A percentile compares a stretch with the other conserved stretches of the same genome.
Evolutionary conservation across 2,888 invertebrate species (phyloP).

Genomic region (Panzeria rudis): DNA sequence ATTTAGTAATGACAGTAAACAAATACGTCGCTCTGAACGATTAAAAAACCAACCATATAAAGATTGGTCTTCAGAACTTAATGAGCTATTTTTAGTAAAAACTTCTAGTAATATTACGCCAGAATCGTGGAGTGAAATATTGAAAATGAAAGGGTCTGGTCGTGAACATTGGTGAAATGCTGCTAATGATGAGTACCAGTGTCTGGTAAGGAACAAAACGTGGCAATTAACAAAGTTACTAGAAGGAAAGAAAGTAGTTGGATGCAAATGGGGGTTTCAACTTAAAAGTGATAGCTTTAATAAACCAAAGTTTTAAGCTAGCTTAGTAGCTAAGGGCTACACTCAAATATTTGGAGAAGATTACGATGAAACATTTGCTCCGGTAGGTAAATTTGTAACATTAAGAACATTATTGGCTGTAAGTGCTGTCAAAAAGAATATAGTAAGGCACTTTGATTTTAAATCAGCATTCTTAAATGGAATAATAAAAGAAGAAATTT

Average conservation of each 20-base stretch:
- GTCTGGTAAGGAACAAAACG: neutral
- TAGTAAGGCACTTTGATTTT: too few relatives aligned
- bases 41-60: too few relatives aligned
- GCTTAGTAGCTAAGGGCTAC: slow-evolving; percentile 34
- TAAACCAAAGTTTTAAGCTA: slow-evolving; percentile 10
- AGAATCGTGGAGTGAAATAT: neutral
- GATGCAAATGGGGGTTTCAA: too few relatives aligned
- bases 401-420: slow-evolving; percentile 11
- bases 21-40: too few relatives aligned
- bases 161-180: slow-evolving; percentile 10
- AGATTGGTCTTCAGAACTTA: too few relatives aligned
- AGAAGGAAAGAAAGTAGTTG: slow-evolving; percentile 5
- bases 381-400: too few relatives aligned
- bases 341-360: slow-evolving; percentile 44
- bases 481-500: slow-evolving; percentile 33
- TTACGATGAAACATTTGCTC: too few relatives aligned
- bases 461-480: slow-evolving; percentile 45
- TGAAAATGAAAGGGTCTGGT: neutral
- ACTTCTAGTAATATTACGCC: too few relatives aligned
- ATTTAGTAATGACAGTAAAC: too few relatives aligned
- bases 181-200: slow-evolving; percentile 2
- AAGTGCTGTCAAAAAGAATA: slow-evolving; percentile 38
- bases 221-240: slow-evolving; percentile 15
- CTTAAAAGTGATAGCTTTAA: slow-evolving; percentile 1
- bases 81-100: too few relatives aligned